phyloP scores from a whole-genome alignment of 2,888 invertebrate genomes.

The Galeopsomyia nigrocyanea region DNA sequence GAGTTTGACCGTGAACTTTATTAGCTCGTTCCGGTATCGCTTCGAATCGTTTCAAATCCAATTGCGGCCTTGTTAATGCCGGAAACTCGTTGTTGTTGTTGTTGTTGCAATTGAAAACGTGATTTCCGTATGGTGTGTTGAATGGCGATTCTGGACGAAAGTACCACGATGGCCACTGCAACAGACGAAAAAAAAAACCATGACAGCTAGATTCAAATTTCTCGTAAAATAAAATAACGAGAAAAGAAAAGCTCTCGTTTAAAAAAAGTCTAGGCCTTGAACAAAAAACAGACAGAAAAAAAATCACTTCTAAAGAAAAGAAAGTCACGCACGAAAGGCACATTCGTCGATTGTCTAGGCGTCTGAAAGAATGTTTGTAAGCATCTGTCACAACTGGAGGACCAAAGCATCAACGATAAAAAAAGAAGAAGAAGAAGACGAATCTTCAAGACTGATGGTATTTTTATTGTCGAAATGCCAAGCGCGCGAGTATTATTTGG shows the following conservation, averaged over 20 bases:
- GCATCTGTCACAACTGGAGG: slow-evolving; percentile 42
- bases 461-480: slow-evolving; percentile 33
- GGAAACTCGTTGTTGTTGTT: slow-evolving; percentile 21
- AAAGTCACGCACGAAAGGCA: slow-evolving; percentile 17
- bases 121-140: slow-evolving; percentile 51
- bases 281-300: no score
- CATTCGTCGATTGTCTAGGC: slow-evolving; percentile 23
- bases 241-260: no score
- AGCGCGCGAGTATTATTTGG: slow-evolving; percentile 18
- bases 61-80: slow-evolving; percentile 49
- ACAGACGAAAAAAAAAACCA: slow-evolving; percentile 44
- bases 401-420: slow-evolving; percentile 5
- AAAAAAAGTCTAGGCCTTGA: no score
- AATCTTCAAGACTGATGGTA: slow-evolving; percentile 29
- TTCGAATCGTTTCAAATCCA: slow-evolving; percentile 55
- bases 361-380: slow-evolving; percentile 23
- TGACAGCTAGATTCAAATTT: no score
- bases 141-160: slow-evolving; percentile 61
- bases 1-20: slow-evolving; percentile 64
- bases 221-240: no score
- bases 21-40: slow-evolving; percentile 53
- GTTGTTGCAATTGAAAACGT: slow-evolving; percentile 49
- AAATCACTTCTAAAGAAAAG: neutral
- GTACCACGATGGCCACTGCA: slow-evolving; percentile 64
- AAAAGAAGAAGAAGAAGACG: no score